phyloP scores from a whole-genome alignment of 2,888 invertebrate genomes.

The Stenchaetothrips biformis region DNA sequence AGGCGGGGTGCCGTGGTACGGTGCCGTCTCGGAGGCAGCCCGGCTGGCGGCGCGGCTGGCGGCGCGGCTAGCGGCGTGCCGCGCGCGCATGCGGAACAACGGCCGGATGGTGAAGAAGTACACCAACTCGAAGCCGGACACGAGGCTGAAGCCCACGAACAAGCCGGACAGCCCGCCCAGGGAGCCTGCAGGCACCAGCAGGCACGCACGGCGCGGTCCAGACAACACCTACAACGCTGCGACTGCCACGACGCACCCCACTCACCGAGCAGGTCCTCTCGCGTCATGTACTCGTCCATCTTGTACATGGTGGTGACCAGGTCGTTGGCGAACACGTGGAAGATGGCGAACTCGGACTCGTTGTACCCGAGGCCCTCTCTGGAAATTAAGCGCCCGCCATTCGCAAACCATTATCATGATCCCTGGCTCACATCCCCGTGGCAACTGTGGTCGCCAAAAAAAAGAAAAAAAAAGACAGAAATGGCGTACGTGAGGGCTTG shows the following conservation, averaged over 20 bases:
- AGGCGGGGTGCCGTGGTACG: neutral
- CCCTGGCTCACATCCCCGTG: too few species aligned
- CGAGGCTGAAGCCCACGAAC: constrained; percentile 65
- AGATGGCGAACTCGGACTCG: constrained; percentile 50
- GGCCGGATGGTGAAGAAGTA: constrained; percentile 56
- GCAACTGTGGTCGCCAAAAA: too few species aligned
- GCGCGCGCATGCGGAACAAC: neutral
- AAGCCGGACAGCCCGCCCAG: constrained; percentile 66
- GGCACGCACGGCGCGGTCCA: neutral
- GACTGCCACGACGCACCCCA: too few species aligned
- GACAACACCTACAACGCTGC: too few species aligned
- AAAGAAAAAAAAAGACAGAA: too few species aligned
- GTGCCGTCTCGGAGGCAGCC: neutral
- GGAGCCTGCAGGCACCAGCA: constrained; percentile 53
- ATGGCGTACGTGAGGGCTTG: neutral
- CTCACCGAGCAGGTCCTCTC: constrained; percentile 65
- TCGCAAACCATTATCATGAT: too few species aligned
- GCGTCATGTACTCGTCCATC: constrained; percentile 61
- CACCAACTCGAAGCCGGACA: constrained; percentile 61
- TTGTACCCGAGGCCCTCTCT: constrained; percentile 48
- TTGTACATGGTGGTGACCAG: constrained; percentile 62
- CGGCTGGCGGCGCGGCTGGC: neutral
- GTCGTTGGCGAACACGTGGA: constrained; percentile 63
- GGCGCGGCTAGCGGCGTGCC: neutral
- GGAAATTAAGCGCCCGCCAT: too few species aligned